Conservation (phyloP, 2,797 vertebrate species). For the Falco peregrinus region DNA sequence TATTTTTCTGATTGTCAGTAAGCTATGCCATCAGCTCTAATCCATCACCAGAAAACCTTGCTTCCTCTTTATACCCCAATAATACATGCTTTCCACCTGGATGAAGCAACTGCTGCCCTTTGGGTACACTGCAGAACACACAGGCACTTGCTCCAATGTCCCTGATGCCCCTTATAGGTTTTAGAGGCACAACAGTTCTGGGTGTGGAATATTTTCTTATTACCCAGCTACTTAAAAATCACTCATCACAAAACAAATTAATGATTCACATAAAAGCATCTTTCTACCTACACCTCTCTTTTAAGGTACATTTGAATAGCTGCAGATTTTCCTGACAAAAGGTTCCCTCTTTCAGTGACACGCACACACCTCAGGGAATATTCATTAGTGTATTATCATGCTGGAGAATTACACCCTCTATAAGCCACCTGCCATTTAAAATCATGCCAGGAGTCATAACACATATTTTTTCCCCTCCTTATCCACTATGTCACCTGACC, state of each 20-base stretch:
- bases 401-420: not conserved
- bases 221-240: not conserved
- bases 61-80: not conserved
- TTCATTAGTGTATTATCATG: not conserved
- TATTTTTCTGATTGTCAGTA: not conserved
- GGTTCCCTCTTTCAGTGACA: not conserved
- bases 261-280: not conserved
- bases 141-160: not conserved
- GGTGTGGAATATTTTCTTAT: not conserved
- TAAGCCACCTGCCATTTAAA: not conserved
- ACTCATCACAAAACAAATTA: not conserved
- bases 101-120: not conserved
- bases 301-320: not conserved
- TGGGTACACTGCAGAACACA: not conserved
- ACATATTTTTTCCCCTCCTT: not conserved
- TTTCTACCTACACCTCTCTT: not conserved
- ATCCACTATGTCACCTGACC: not conserved
- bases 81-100: not conserved
- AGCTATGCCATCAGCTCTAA: not conserved
- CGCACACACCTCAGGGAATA: not conserved
- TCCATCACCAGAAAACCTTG: not conserved
- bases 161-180: not conserved
- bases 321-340: not conserved
- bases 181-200: not conserved
- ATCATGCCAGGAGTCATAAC: not conserved